Evolutionary conservation across 1,140 invertebrate species (phyloP).

Genomic region (Anastatus disparis): DNA sequence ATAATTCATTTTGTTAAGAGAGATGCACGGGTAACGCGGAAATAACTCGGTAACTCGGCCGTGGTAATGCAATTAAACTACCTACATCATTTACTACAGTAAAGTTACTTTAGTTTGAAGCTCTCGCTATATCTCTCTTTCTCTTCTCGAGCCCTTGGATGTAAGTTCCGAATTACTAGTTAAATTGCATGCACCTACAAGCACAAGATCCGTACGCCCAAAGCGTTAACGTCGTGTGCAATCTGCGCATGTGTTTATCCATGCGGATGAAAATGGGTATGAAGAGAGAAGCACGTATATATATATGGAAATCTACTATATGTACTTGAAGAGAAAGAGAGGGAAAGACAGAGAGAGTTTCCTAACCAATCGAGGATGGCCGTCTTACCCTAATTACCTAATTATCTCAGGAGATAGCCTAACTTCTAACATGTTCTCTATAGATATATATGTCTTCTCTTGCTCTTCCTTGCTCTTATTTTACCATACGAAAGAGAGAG

Average conservation of each 20-base stretch:
- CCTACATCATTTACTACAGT: slow-evolving; percentile 26
- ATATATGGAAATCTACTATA: neutral
- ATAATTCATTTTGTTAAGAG: slow-evolving; percentile 37
- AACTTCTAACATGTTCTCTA: slow-evolving; percentile 2
- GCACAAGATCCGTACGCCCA: slow-evolving; percentile 23
- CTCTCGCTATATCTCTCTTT: neutral
- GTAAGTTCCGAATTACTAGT: slow-evolving; percentile 41
- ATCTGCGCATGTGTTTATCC: slow-evolving; percentile 34
- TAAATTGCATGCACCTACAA: slow-evolving; percentile 34
- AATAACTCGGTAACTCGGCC: slow-evolving; percentile 31
- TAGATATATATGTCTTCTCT: too few species aligned
- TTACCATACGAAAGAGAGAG: neutral
- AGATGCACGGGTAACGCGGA: slow-evolving; percentile 1
- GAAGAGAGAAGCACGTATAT: neutral
- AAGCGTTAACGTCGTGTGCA: neutral
- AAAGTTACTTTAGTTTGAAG: neutral
- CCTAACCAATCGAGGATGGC: slow-evolving; percentile 3
- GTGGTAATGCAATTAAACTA: slow-evolving; percentile 36
- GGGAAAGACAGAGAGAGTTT: too few species aligned
- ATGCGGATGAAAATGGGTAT: neutral
- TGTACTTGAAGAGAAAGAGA: too few species aligned
- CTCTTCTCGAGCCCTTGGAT: neutral
- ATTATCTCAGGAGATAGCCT: slow-evolving; percentile 28
- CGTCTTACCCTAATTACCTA: slow-evolving; percentile 33
- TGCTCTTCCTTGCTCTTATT: neutral